Conservation (phyloP, 2,113 vertebrate genomes). For the Daboia siamensis region DNA sequence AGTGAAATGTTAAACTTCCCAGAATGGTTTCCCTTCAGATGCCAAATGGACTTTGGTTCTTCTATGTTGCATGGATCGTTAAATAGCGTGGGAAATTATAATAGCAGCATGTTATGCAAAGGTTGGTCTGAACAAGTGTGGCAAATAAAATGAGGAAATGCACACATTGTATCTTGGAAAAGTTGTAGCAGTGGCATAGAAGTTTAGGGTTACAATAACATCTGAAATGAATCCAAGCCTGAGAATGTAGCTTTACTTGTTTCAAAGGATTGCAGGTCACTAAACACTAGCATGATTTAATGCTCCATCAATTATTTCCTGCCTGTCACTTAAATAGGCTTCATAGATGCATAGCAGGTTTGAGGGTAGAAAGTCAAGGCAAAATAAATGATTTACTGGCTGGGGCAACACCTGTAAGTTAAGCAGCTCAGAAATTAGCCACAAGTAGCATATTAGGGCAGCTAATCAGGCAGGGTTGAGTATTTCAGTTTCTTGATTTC, state of each 20-base stretch:
- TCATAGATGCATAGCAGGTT: constrained; percentile 84
- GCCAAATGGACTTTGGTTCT: constrained; percentile 45
- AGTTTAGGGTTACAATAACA: constrained; percentile 84
- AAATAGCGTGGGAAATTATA: constrained; percentile 61
- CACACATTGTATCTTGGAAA: constrained; percentile 74
- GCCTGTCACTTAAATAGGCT: constrained; percentile 86
- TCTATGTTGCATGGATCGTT: not conserved
- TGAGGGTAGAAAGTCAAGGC: constrained; percentile 62
- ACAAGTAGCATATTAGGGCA: constrained; percentile 98
- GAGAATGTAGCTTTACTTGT: constrained; percentile 67
- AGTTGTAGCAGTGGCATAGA: constrained; percentile 66
- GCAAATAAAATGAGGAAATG: constrained; percentile 72
- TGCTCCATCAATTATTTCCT: constrained; percentile 85
- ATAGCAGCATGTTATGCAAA: constrained; percentile 64
- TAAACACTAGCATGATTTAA: constrained; percentile 78
- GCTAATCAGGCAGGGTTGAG: constrained; percentile 95
- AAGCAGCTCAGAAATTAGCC: constrained; percentile 93
- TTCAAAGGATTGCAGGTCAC: constrained; percentile 73
- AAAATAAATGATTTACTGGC: constrained; percentile 83
- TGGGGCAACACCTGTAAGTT: constrained; percentile 91
- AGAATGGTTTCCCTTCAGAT: not conserved
- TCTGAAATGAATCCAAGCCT: constrained; percentile 72
- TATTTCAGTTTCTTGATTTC: constrained; percentile 89
- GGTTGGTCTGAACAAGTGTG: constrained; percentile 65
- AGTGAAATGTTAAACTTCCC: constrained; percentile 10